phyloP scores from a whole-genome alignment of 1,140 invertebrate genomes.

The Camponotus pennsylvanicus region DNA sequence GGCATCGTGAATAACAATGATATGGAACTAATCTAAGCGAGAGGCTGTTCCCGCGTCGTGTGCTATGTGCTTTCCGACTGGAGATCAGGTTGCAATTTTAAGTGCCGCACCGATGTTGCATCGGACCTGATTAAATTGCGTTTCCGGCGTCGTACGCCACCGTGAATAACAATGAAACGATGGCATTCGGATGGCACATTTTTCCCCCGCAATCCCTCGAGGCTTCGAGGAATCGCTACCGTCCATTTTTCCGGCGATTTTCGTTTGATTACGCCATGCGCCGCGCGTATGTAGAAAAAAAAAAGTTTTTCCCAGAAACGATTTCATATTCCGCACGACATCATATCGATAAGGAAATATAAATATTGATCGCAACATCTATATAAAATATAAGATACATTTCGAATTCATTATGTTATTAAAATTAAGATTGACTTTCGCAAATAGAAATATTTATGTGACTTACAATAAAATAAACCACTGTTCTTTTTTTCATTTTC shows the following conservation, averaged over 20 bases:
- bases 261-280: neutral
- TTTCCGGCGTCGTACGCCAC: slow-evolving; percentile 67
- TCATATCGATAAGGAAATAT: slow-evolving; percentile 6
- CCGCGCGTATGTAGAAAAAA: neutral
- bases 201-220: neutral
- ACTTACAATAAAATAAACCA: slow-evolving; percentile 31
- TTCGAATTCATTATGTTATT: neutral
- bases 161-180: slow-evolving; percentile 80
- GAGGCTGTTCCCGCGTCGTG: slow-evolving; percentile 33
- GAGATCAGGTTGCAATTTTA: slow-evolving; percentile 78
- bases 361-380: neutral
- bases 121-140: slow-evolving; percentile 78
- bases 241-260: slow-evolving; percentile 24
- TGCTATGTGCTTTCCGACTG: slow-evolving; percentile 51
- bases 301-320: neutral
- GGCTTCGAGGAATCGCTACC: slow-evolving; percentile 15
- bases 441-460: slow-evolving; percentile 12
- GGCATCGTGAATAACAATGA: slow-evolving; percentile 81
- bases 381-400: neutral
- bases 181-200: slow-evolving; percentile 32
- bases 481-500: slow-evolving; percentile 16
- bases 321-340: slow-evolving; percentile 8
- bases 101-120: slow-evolving; percentile 73
- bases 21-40: slow-evolving; percentile 73
- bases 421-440: slow-evolving; percentile 35